phyloP scores from a whole-genome alignment of 92 coral and sea anemone species.

The Diadumene lineata region DNA sequence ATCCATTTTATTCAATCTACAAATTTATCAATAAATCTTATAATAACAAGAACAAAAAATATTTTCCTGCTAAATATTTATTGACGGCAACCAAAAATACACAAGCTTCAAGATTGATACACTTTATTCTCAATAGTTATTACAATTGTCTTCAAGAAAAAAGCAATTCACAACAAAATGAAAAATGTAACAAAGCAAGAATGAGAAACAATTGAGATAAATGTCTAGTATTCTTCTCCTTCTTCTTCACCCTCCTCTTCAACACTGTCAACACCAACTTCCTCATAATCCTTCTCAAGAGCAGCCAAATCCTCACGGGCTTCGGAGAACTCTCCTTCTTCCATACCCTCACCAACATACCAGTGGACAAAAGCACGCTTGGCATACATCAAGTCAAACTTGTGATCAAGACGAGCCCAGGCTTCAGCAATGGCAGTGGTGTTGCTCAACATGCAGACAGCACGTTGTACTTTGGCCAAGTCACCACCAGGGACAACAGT shows the following conservation, averaged over 20 bases:
- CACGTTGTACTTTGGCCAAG: constrained; percentile 93
- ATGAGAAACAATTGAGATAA: no score
- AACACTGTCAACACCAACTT: constrained; percentile 61
- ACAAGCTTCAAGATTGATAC: no score
- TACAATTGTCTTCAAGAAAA: no score
- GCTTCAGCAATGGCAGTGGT: constrained; percentile 89
- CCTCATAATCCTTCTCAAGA: constrained; percentile 82
- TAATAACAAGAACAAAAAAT: no score
- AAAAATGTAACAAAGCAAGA: no score
- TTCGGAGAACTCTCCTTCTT: constrained; percentile 92
- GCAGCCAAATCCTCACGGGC: constrained; percentile 92
- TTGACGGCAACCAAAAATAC: no score
- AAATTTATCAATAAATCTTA: no score
- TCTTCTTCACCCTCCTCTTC: constrained; percentile 31
- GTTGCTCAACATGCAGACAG: constrained; percentile 93
- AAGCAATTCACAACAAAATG: neutral
- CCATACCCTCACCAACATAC: constrained; percentile 94
- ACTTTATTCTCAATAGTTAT: no score
- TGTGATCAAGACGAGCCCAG: constrained; percentile 84
- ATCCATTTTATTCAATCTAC: no score
- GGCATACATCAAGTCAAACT: constrained; percentile 87
- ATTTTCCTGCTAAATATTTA: no score
- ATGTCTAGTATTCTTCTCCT: constrained; percentile 24
- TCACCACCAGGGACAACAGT: constrained; percentile 89
- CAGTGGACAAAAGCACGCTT: constrained; percentile 90